A percentile compares a stretch with the other conserved stretches of the same genome.
Evolutionary conservation across 1,140 invertebrate genomes (phyloP).

Genomic region (Hycleus cichorii): DNA sequence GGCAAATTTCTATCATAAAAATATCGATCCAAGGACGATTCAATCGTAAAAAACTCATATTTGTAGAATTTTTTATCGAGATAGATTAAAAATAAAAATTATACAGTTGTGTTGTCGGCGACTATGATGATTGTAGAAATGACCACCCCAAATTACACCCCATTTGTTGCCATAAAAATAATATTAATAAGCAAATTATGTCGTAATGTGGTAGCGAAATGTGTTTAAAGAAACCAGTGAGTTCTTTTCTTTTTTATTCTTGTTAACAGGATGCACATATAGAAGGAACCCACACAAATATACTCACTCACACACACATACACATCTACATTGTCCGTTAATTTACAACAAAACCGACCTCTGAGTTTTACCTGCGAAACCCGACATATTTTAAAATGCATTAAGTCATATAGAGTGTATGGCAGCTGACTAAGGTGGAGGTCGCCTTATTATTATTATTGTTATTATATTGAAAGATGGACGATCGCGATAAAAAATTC

Average conservation of each 20-base stretch:
- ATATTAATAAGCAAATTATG: slow-evolving; percentile 18
- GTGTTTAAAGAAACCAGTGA: slow-evolving; percentile 19
- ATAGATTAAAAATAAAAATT: no score
- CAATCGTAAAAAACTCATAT: no score
- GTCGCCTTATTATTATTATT: slow-evolving; percentile 1
- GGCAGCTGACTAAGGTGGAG: slow-evolving; percentile 17
- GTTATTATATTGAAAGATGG: slow-evolving; percentile 16
- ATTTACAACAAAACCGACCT: slow-evolving; percentile 6
- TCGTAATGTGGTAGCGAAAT: slow-evolving; percentile 18
- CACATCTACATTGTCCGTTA: background rate
- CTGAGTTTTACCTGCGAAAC: slow-evolving; percentile 16
- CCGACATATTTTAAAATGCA: slow-evolving; percentile 24
- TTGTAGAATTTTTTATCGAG: no score
- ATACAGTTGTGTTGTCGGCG: no score
- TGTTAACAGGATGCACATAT: slow-evolving; percentile 1
- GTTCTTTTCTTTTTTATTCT: background rate
- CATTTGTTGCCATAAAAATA: slow-evolving; percentile 7
- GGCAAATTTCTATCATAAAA: no score
- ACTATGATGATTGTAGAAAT: no score
- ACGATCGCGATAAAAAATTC: slow-evolving; percentile 4
- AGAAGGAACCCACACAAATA: background rate
- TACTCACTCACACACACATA: no score
- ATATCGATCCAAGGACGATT: no score
- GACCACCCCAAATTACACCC: background rate
- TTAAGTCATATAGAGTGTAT: slow-evolving; percentile 16